Conservation (phyloP, 1,140 invertebrate genomes). For the Octopus sinensis region DNA sequence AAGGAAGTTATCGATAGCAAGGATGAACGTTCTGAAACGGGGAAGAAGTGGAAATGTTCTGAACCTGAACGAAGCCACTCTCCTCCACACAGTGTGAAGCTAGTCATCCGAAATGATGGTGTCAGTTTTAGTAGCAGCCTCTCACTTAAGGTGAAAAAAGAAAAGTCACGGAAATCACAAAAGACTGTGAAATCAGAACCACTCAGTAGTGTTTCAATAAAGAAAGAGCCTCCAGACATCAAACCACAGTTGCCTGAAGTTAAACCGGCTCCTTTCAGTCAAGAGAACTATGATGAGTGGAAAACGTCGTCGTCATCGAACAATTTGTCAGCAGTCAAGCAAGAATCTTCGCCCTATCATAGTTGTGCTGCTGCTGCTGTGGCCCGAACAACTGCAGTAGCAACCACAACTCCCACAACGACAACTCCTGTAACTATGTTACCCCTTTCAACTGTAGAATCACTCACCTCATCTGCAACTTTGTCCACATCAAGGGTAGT, state of each 20-base stretch:
- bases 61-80: neutral
- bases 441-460: neutral
- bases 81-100: constrained; percentile 33
- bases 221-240: constrained; percentile 16
- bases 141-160: constrained; percentile 11
- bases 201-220: neutral
- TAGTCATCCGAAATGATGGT: constrained; percentile 44
- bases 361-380: neutral
- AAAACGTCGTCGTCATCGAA: neutral
- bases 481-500: neutral
- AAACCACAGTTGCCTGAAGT: neutral
- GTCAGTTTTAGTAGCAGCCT: constrained; percentile 39
- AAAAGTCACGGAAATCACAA: constrained; percentile 13
- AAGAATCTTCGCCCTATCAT: neutral
- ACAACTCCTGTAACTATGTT: neutral
- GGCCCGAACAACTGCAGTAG: neutral
- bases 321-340: neutral
- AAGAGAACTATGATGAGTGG: neutral
- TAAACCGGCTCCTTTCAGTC: neutral
- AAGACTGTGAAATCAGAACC: constrained; percentile 3
- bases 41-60: constrained; percentile 1
- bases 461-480: neutral
- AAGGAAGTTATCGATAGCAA: neutral
- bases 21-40: constrained; percentile 3
- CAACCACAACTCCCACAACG: neutral